Evolutionary conservation across 64 coral and sea anemone genomes (phyloP).

Genomic region (Astreopora myriophthalma): DNA sequence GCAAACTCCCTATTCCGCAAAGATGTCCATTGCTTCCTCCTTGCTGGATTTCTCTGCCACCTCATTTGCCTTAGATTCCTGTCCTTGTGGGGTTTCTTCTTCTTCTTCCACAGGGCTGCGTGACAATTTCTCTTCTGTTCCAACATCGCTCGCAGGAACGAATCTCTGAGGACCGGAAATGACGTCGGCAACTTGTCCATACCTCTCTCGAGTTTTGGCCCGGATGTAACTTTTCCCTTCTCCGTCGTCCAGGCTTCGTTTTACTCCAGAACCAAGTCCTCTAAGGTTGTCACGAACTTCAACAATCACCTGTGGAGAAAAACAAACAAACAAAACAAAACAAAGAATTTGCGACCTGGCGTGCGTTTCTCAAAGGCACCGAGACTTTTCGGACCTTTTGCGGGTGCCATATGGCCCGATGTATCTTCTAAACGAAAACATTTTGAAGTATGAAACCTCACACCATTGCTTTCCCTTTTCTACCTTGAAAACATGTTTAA

Average conservation of each 20-base stretch:
- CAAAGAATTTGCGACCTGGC: not conserved
- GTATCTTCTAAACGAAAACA: too few relatives aligned
- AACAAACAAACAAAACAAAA: not conserved
- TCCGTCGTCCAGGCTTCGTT: constrained; percentile 61
- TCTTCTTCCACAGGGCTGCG: not conserved
- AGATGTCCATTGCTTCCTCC: constrained; percentile 12
- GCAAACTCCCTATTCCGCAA: not conserved
- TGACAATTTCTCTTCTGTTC: not conserved
- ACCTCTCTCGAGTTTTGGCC: constrained; percentile 69
- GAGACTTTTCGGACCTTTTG: too few relatives aligned
- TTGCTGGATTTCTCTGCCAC: not conserved
- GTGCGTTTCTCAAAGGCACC: too few relatives aligned
- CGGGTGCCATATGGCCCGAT: too few relatives aligned
- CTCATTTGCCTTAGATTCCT: not conserved
- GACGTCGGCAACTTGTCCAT: not conserved
- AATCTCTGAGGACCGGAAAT: constrained; percentile 1
- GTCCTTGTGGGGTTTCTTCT: too few relatives aligned
- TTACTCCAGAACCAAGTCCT: constrained; percentile 62
- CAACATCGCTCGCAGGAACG: not conserved
- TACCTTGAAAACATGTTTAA: too few relatives aligned
- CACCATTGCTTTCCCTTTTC: too few relatives aligned
- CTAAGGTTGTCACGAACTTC: constrained; percentile 63
- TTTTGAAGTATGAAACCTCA: too few relatives aligned
- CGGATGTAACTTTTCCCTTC: constrained; percentile 39
- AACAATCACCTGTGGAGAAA: constrained; percentile 53